Evolutionary conservation across 1,140 invertebrate species (phyloP), one percentile per base, ranked within the genome.

Genomic region (Dendroctonus ponderosae): DNA sequence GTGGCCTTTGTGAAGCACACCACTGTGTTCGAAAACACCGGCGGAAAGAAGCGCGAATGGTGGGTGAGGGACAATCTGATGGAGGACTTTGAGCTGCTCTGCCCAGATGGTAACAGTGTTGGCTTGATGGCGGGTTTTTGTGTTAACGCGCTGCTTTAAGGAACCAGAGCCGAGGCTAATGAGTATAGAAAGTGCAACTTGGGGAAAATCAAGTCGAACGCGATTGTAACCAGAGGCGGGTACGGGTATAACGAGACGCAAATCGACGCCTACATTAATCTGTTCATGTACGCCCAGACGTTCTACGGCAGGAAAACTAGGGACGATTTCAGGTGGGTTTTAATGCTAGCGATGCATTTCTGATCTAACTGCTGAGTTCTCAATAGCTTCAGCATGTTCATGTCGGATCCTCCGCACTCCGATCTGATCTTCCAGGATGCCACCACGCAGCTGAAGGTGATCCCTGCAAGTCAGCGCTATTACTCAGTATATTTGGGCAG

Each of bases 1-100:
- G 93, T 98, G 11, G 95, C 96, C 0, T 98, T 98, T 79, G 91
- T 96, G 1, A 92, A 95, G 68, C 92, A 94, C 78, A 93, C 93
- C 0, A 95, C 95, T 0, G 92, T 97, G 0, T 85, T 86, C 26
- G 94, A 97, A 77, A 97, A 93, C 74, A 92, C 93, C 0, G 93
- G 93, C 70, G 94, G 95, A 0, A 89, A 95, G 66, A 87, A 95
- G 43, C 84, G 85, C 63, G 92, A 95, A 76, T 92, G 87, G 82
- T 99, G 96, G 96, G 93, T 96, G 0, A 80, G 97, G 14, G 96
- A 97, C 76, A 86, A 94, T 14, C 84, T 98, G 26, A 87, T 87
- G 1, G 91, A 94, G 73, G 96, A 98, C 77, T 96, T 95, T 78
- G 92, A 99, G 78, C 80, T 99, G 2, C 80, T 98, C 2, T 99